phyloP scores from a whole-genome alignment of 37 sponge, comb jelly and placozoan genomes.

The Crambe crambe region DNA sequence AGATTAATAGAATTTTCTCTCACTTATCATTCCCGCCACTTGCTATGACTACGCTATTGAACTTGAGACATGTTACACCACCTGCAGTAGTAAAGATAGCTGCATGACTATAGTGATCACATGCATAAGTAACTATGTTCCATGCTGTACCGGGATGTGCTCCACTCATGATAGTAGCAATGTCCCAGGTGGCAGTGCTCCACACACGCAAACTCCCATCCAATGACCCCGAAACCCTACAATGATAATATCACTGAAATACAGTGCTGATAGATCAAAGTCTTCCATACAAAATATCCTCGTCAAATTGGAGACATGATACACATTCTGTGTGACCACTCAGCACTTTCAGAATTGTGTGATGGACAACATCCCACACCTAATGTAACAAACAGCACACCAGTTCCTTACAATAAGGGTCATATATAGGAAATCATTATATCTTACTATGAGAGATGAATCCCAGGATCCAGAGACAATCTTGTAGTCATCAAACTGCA shows the following conservation, averaged over 20 bases:
- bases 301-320: constrained; percentile 64
- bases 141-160: constrained; percentile 61
- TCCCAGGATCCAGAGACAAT: constrained; percentile 89
- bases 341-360: constrained; percentile 28
- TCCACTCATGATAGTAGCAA: constrained; percentile 42
- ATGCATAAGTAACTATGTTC: too few species aligned
- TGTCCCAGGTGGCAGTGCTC: constrained; percentile 58
- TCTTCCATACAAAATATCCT: constrained; percentile 50
- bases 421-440: neutral
- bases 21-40: constrained; percentile 72
- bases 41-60: constrained; percentile 20
- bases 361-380: constrained; percentile 82
- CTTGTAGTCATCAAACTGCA: constrained; percentile 78
- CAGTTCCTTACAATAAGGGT: neutral
- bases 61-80: constrained; percentile 54
- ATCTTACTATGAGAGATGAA: constrained; percentile 67
- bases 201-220: constrained; percentile 79
- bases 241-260: neutral
- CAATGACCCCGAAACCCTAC: constrained; percentile 80
- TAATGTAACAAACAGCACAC: constrained; percentile 7
- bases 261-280: neutral
- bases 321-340: constrained; percentile 74
- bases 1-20: neutral
- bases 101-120: too few species aligned
- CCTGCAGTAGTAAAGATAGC: too few species aligned